A percentile compares a stretch with the other conserved stretches of the same genome.
These are phyloP conservation scores for Tachysurus fulvidraco DNA, from an alignment of 2,113 vertebrate species.

Conservation along the genomic window DNA sequence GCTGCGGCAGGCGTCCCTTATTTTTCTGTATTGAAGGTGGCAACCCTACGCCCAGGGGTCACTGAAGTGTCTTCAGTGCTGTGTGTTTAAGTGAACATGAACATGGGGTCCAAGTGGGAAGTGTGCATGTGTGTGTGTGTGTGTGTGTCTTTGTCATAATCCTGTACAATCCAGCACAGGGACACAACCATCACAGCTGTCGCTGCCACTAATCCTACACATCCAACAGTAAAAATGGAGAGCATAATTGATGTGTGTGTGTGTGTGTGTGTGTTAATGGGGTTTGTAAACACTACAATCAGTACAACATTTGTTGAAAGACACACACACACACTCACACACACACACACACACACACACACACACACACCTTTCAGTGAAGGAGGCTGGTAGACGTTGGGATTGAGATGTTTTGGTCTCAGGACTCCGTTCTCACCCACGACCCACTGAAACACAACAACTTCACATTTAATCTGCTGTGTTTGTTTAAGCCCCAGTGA, in stretches of 20 bases:
- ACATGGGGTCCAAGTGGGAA: conserved; percentile 49
- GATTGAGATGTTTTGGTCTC: conserved; percentile 88
- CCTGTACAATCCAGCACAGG: conserved; percentile 75
- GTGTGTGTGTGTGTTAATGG: not conserved
- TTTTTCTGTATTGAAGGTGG: too few relatives aligned
- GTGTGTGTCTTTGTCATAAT: conserved; percentile 69
- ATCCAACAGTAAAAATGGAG: not conserved
- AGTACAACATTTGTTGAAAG: not conserved
- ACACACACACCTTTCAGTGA: conserved; percentile 87
- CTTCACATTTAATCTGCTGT: not conserved
- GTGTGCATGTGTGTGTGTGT: conserved; percentile 44
- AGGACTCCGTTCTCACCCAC: conserved; percentile 89
- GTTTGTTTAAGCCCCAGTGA: not conserved
- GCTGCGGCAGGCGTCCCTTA: too few relatives aligned
- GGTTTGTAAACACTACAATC: not conserved
- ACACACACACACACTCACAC: conserved; percentile 22
- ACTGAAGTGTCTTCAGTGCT: not conserved
- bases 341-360: too few relatives aligned
- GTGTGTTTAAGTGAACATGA: not conserved
- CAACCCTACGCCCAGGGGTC: not conserved
- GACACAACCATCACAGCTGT: conserved; percentile 77
- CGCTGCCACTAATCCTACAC: conserved; percentile 59
- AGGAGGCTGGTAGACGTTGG: conserved; percentile 91
- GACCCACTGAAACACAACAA: conserved; percentile 76
- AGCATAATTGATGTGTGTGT: not conserved